phyloP scores from a whole-genome alignment of 2,113 vertebrate genomes.

The Mola mola region DNA sequence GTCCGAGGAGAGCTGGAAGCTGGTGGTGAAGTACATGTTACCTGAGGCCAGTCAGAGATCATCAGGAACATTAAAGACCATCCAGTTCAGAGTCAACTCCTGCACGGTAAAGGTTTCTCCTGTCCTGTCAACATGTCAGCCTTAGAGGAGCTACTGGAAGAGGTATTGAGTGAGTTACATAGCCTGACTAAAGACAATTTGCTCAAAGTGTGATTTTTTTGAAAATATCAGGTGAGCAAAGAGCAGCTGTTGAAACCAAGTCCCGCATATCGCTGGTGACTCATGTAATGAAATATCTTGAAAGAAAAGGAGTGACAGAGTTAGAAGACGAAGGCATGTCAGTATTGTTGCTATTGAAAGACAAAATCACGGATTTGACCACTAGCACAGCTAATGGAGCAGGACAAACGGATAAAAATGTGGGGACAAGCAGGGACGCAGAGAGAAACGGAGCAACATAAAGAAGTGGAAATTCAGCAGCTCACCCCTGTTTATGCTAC shows the following conservation, averaged over 20 bases:
- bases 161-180: not conserved
- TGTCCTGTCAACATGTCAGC: not conserved
- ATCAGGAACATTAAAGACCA: not conserved
- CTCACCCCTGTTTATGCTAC: not conserved
- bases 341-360: not conserved
- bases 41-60: conserved; percentile 6
- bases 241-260: not conserved
- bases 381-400: not conserved
- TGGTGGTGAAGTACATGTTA: not conserved
- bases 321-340: conserved; percentile 9
- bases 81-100: not conserved
- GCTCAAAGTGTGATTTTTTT: not conserved
- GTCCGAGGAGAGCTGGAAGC: not conserved
- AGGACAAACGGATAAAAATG: not conserved
- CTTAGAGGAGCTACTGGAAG: not conserved
- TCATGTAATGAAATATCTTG: not conserved
- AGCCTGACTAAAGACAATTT: not conserved
- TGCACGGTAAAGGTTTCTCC: not conserved
- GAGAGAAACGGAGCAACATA: not conserved
- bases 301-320: not conserved
- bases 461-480: not conserved
- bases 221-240: not conserved
- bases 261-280: not conserved
- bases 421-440: not conserved
- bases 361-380: not conserved